A percentile compares a stretch with the other conserved stretches of the same genome.
phyloP scores from a whole-genome alignment of 30 jellyfish, hydroid and myxozoan species.

The Aurelia aurita complex sp. Pacific region DNA sequence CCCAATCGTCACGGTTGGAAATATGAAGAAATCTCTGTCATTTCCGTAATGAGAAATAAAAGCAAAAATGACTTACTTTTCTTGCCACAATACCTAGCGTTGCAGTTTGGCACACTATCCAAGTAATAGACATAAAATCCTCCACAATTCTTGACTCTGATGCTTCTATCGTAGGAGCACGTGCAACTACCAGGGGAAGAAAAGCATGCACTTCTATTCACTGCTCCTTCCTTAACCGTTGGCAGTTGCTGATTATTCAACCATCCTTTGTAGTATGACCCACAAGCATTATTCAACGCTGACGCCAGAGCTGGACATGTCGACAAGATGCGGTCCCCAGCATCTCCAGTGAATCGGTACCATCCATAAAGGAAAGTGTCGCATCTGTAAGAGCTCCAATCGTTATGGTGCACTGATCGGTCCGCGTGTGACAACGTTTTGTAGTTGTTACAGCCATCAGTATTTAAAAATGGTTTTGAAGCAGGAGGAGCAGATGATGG shows the following conservation, averaged over 20 bases:
- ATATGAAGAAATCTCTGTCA: too few species aligned
- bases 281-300: constrained; percentile 15
- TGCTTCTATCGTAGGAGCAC: constrained; percentile 16
- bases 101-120: constrained; percentile 54
- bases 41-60: too few species aligned
- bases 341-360: constrained; percentile 56
- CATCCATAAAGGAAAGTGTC: constrained; percentile 40
- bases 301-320: constrained; percentile 27
- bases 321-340: constrained; percentile 32
- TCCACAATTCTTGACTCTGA: constrained; percentile 45
- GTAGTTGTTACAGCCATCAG: constrained; percentile 17
- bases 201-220: constrained; percentile 38
- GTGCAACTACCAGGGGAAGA: constrained; percentile 29
- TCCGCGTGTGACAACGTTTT: background rate
- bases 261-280: constrained; percentile 63
- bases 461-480: background rate
- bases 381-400: constrained; percentile 49
- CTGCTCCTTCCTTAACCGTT: constrained; percentile 14
- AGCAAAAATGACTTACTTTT: constrained; percentile 9
- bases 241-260: constrained; percentile 18
- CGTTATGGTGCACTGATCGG: constrained; percentile 15
- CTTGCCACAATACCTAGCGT: constrained; percentile 58
- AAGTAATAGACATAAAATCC: constrained; percentile 35
- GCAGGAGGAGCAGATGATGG: constrained; percentile 3
- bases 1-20: too few species aligned